phyloP scores from a whole-genome alignment of 1,140 invertebrate genomes.

The Diprion similis region DNA sequence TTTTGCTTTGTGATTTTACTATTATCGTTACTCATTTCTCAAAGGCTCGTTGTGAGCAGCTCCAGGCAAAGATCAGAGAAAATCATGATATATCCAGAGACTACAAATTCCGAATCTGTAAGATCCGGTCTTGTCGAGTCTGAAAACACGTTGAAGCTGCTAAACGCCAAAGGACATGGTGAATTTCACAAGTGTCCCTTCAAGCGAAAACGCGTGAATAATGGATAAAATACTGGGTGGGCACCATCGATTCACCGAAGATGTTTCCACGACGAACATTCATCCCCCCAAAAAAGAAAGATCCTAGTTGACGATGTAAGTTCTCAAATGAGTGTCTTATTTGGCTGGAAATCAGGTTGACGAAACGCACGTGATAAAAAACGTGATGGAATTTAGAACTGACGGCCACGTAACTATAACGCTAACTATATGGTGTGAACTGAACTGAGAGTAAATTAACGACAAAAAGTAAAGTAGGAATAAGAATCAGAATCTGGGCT shows the following conservation, averaged over 20 bases:
- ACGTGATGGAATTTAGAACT: neutral
- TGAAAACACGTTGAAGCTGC: neutral
- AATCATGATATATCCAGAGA: neutral
- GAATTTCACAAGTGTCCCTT: neutral
- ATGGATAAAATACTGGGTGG: neutral
- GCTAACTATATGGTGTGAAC: too few relatives aligned
- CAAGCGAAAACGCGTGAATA: neutral
- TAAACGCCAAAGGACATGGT: slow-evolving; percentile 7
- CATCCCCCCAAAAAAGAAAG: too few relatives aligned
- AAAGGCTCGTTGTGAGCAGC: neutral
- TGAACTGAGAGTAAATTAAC: too few relatives aligned
- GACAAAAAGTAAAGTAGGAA: neutral
- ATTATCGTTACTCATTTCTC: too few relatives aligned
- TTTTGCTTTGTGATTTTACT: too few relatives aligned
- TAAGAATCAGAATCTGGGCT: neutral
- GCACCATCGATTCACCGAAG: neutral
- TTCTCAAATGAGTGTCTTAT: too few relatives aligned
- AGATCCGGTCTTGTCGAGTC: neutral
- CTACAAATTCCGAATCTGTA: neutral
- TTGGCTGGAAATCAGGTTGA: neutral
- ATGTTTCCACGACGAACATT: too few relatives aligned
- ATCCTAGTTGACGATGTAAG: too few relatives aligned
- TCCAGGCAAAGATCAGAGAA: neutral
- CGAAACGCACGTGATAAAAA: neutral
- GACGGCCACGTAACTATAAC: neutral